A percentile compares a stretch with the other conserved stretches of the same genome.
These are phyloP conservation scores for Pygocentrus nattereri DNA, from an alignment of 2,797 vertebrate genomes.

Conservation along the genomic window DNA sequence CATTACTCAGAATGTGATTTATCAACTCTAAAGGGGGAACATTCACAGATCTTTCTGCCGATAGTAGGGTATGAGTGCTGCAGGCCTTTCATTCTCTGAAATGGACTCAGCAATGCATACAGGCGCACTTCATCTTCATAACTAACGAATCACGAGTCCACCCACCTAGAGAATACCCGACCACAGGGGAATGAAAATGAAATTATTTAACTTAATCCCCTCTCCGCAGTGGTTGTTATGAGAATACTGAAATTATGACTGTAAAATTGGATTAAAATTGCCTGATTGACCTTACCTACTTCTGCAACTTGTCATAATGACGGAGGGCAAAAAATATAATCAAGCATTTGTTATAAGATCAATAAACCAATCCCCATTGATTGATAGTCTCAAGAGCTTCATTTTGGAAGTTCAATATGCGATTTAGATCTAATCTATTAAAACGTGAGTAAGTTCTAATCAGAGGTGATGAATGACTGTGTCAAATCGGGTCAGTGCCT, in stretches of 20 bases:
- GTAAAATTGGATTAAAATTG: constrained; percentile 40
- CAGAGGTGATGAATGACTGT: constrained; percentile 22
- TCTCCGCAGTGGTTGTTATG: constrained; percentile 30
- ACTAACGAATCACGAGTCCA: constrained; percentile 4
- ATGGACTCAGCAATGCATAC: not conserved
- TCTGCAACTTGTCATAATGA: not conserved
- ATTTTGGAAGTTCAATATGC: constrained; percentile 23
- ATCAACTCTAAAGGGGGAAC: not conserved
- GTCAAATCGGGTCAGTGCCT: constrained; percentile 2
- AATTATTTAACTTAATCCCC: constrained; percentile 33
- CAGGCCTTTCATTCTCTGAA: constrained; percentile 6
- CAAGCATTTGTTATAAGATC: constrained; percentile 7
- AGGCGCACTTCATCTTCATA: constrained; percentile 19
- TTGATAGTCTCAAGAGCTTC: constrained; percentile 18
- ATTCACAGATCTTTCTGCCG: not conserved
- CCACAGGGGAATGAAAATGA: constrained; percentile 29
- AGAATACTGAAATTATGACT: constrained; percentile 12
- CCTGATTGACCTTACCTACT: constrained; percentile 19
- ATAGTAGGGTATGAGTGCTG: not conserved
- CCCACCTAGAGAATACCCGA: constrained; percentile 21
- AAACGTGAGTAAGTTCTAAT: constrained; percentile 25
- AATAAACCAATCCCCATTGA: constrained; percentile 22
- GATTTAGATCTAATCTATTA: constrained; percentile 27
- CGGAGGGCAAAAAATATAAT: not conserved
- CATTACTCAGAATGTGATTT: constrained; percentile 9